phyloP scores from a whole-genome alignment of 1,140 invertebrate species.

The Drosophila sucinea region DNA sequence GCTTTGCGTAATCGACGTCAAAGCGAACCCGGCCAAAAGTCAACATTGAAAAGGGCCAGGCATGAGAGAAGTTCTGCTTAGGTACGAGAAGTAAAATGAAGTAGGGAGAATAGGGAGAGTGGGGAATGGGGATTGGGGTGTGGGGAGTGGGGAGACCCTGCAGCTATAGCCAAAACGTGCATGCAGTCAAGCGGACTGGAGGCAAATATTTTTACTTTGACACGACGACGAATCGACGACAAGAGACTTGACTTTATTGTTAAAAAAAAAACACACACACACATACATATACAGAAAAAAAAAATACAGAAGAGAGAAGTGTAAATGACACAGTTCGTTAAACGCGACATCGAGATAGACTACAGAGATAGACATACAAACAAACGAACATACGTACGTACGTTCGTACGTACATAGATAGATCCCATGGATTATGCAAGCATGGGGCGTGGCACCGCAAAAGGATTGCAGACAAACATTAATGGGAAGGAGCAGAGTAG shows the following conservation, averaged over 20 bases:
- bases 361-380: constrained; percentile 47
- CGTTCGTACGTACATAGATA: not conserved
- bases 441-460: constrained; percentile 66
- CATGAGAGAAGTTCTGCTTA: constrained; percentile 8
- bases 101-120: not conserved
- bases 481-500: constrained; percentile 42
- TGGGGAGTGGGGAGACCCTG: constrained; percentile 37
- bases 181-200: constrained; percentile 79
- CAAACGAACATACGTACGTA: not conserved
- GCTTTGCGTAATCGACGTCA: constrained; percentile 82
- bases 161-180: constrained; percentile 71
- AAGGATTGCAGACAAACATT: constrained; percentile 73
- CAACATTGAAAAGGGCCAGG: constrained; percentile 59
- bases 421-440: constrained; percentile 70
- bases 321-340: constrained; percentile 83
- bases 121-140: not conserved
- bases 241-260: constrained; percentile 61
- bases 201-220: constrained; percentile 81
- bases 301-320: constrained; percentile 42
- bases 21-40: constrained; percentile 73
- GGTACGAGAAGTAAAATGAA: constrained; percentile 8
- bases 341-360: constrained; percentile 63
- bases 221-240: constrained; percentile 50
- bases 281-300: not conserved
- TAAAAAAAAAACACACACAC: constrained; percentile 26